Conservation (phyloP, 2,797 vertebrate species). For the Muscicapa comitata region DNA sequence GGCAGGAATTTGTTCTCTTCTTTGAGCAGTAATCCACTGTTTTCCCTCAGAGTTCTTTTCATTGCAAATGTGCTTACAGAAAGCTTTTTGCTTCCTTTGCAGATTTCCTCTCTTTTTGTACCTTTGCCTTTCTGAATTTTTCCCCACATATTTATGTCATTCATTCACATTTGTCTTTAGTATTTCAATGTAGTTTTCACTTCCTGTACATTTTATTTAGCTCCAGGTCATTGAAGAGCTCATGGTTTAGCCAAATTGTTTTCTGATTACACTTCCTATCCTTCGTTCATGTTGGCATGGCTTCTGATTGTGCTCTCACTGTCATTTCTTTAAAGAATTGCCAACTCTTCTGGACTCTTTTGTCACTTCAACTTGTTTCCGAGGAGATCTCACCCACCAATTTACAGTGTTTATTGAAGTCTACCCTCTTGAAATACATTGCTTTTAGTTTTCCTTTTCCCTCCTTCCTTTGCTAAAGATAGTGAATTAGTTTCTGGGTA, state of each 20-base stretch:
- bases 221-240: slow-evolving; percentile 65
- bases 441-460: slow-evolving; percentile 30
- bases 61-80: slow-evolving; percentile 39
- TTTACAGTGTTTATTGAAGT: slow-evolving; percentile 55
- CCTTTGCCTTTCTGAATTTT: slow-evolving; percentile 43
- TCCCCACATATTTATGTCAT: slow-evolving; percentile 59
- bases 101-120: slow-evolving; percentile 69
- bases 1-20: neutral
- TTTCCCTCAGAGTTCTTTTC: slow-evolving; percentile 33
- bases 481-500: slow-evolving; percentile 12
- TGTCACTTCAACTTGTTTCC: slow-evolving; percentile 65
- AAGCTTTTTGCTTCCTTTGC: slow-evolving; percentile 54
- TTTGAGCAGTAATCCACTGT: neutral
- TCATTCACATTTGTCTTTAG: slow-evolving; percentile 46
- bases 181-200: slow-evolving; percentile 61
- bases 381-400: slow-evolving; percentile 59
- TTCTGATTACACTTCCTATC: slow-evolving; percentile 69
- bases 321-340: slow-evolving; percentile 71
- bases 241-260: slow-evolving; percentile 58
- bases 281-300: slow-evolving; percentile 68
- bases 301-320: slow-evolving; percentile 64
- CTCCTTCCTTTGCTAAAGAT: slow-evolving; percentile 24
- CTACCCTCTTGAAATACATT: slow-evolving; percentile 23
- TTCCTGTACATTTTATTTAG: slow-evolving; percentile 66
- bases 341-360: slow-evolving; percentile 59